A percentile compares a stretch with the other conserved stretches of the same genome.
Evolutionary conservation across 2,797 vertebrate genomes (phyloP).

Genomic region (Peromyscus aztecus): DNA sequence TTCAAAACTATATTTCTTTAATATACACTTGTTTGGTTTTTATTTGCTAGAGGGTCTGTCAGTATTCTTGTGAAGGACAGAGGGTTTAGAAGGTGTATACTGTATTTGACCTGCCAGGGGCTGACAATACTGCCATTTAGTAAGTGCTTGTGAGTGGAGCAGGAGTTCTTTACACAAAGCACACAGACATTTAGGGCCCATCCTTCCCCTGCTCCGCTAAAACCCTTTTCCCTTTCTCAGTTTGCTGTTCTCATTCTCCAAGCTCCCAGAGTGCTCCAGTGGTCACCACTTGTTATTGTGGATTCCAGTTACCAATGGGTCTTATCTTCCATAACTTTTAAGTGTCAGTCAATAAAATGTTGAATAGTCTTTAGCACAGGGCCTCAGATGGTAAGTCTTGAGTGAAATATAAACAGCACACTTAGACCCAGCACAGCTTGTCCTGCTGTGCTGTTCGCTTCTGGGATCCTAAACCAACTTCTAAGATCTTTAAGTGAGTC

Average conservation of each 20-base stretch:
- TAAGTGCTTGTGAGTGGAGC: too few species aligned
- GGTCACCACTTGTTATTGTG: neutral
- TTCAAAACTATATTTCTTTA: neutral
- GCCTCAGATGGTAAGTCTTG: neutral
- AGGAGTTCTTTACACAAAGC: neutral
- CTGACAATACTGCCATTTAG: neutral
- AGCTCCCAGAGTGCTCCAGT: neutral
- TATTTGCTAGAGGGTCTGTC: neutral
- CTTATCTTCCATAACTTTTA: neutral
- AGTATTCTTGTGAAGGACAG: neutral
- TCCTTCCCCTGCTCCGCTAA: fast-evolving
- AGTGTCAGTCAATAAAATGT: neutral
- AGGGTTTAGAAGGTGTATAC: neutral
- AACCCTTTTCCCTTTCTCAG: neutral
- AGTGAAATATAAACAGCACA: slow-evolving; percentile 40
- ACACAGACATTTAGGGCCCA: neutral
- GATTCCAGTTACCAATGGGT: neutral
- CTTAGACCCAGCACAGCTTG: neutral
- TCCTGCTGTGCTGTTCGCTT: neutral
- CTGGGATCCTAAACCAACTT: slow-evolving; percentile 11
- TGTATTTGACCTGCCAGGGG: too few species aligned
- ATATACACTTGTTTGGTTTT: neutral
- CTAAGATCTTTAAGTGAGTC: slow-evolving; percentile 67
- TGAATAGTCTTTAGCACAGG: neutral
- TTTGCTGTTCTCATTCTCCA: neutral